Evolutionary conservation across 2,888 invertebrate species (phyloP).

Genomic region (Blera fallax): DNA sequence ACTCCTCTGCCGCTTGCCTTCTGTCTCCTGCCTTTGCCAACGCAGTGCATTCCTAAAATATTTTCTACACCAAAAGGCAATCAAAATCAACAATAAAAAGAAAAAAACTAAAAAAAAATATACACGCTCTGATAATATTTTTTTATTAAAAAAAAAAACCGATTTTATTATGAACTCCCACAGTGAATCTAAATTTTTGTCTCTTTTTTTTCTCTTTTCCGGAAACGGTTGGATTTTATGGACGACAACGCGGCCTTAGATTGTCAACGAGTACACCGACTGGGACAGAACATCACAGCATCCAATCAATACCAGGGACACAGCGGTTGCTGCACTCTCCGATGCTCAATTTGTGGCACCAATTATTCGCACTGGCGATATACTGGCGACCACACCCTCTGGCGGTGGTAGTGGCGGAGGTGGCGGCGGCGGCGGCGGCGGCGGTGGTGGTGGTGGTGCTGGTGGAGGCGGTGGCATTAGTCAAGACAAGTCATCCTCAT

Average conservation of each 20-base stretch:
- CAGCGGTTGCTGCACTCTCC: conserved; percentile 94
- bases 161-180: conserved; percentile 46
- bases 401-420: conserved; percentile 76
- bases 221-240: conserved; percentile 31
- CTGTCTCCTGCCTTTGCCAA: not conserved
- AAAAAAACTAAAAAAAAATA: not conserved
- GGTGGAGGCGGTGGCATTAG: conserved; percentile 77
- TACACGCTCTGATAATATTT: not conserved
- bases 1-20: not conserved
- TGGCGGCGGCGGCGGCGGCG: conserved; percentile 78
- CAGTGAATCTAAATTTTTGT: conserved; percentile 37
- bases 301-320: conserved; percentile 93
- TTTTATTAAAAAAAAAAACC: conserved; percentile 1
- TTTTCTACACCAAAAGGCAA: not conserved
- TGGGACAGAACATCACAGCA: conserved; percentile 96
- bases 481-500: conserved; percentile 80
- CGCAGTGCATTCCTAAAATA: conserved; percentile 5
- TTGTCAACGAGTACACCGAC: conserved; percentile 97
- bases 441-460: conserved; percentile 25
- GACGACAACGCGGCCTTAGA: conserved; percentile 73
- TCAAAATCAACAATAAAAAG: conserved; percentile 39
- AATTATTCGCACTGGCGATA: conserved; percentile 91
- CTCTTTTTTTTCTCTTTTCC: conserved; percentile 21
- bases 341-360: conserved; percentile 98
- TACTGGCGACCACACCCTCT: conserved; percentile 87